Conservation (phyloP, 2,113 vertebrate genomes). For the Noctilio leporinus region DNA sequence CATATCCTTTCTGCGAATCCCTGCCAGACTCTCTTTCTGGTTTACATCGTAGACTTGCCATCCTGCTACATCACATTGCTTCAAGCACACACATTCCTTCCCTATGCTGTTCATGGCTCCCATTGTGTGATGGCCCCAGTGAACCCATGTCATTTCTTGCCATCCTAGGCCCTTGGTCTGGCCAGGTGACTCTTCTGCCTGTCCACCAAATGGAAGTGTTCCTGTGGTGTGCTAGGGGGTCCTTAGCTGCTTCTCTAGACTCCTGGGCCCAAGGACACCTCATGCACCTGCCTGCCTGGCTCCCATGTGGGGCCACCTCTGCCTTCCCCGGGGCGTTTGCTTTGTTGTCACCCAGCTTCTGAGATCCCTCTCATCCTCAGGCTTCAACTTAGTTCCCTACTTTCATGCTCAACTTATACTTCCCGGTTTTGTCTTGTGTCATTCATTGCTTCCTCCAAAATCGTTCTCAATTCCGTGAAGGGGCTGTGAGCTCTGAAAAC, state of each 20-base stretch:
- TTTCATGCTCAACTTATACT: background rate
- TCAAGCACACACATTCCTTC: background rate
- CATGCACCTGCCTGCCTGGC: background rate
- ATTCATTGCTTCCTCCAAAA: background rate
- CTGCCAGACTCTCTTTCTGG: background rate
- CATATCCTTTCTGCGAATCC: background rate
- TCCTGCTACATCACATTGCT: background rate
- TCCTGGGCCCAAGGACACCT: background rate
- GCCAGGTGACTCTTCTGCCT: background rate
- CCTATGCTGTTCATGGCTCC: background rate
- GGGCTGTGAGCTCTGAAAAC: background rate
- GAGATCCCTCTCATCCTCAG: background rate
- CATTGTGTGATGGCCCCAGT: background rate
- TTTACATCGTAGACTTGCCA: background rate
- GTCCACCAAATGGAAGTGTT: background rate
- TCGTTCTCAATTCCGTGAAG: background rate
- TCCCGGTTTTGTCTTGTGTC: background rate
- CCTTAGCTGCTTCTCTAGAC: background rate
- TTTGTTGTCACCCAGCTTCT: background rate
- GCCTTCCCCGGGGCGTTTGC: background rate
- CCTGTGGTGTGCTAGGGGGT: accelerated
- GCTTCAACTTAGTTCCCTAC: background rate
- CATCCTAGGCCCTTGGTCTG: background rate
- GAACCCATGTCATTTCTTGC: background rate
- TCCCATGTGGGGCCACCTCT: background rate